A percentile compares a stretch with the other conserved stretches of the same genome.
These are phyloP conservation scores for Ctenochaetus hawaiiensis DNA, from an alignment of 2,797 vertebrate species.

Conservation along the genomic window DNA sequence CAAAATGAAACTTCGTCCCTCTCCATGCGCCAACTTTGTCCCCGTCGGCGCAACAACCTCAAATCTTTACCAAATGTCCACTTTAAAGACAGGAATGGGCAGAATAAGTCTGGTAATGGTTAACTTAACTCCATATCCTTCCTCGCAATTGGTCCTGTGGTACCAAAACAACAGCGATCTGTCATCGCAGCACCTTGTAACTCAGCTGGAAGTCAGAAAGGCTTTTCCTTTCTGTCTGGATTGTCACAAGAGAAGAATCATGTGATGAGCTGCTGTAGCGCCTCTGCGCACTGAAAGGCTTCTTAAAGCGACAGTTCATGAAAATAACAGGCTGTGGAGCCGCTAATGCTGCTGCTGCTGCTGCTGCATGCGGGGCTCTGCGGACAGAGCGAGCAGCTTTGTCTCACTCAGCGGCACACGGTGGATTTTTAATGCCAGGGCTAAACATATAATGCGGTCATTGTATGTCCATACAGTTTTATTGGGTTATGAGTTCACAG, in stretches of 20 bases:
- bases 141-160: constrained; percentile 39
- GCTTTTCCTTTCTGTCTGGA: constrained; percentile 78
- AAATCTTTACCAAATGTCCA: constrained; percentile 37
- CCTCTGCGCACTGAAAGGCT: constrained; percentile 69
- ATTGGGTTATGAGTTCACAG: too few species aligned
- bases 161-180: constrained; percentile 22
- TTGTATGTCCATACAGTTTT: too few species aligned
- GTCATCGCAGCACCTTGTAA: constrained; percentile 52
- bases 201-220: constrained; percentile 73
- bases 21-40: constrained; percentile 87
- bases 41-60: constrained; percentile 61
- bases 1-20: constrained; percentile 82
- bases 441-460: neutral
- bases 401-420: neutral
- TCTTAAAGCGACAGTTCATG: constrained; percentile 82
- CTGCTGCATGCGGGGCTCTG: constrained; percentile 29
- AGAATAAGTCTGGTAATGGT: constrained; percentile 13
- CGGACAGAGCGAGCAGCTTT: constrained; percentile 28
- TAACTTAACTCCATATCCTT: constrained; percentile 74
- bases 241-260: constrained; percentile 93
- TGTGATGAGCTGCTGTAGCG: constrained; percentile 84
- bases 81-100: constrained; percentile 38
- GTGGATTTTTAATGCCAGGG: too few species aligned
- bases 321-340: constrained; percentile 17
- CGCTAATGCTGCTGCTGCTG: too few species aligned